Percentiles rank a stretch among this genome's conserved stretches.
Conservation (phyloP, 2,113 vertebrate genomes). For the Lethenteron reissneri region DNA sequence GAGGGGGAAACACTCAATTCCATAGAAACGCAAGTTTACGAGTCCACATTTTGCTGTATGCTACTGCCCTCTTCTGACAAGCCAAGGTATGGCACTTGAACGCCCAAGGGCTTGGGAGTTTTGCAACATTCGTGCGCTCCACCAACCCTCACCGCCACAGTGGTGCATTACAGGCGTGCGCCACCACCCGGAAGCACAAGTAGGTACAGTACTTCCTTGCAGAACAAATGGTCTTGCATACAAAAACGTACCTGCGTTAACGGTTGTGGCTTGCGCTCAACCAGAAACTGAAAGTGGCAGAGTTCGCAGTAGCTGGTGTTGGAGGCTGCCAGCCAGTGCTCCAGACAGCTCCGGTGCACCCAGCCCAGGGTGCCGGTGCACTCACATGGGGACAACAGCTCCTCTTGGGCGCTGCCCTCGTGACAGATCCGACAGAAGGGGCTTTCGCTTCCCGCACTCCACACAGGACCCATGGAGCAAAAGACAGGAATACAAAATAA, state of each 20-base stretch:
- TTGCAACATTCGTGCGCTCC: too few relatives aligned
- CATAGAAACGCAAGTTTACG: too few relatives aligned
- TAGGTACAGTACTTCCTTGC: too few relatives aligned
- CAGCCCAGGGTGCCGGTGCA: conserved; percentile 46
- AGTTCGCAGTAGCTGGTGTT: conserved; percentile 61
- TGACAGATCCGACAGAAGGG: conserved; percentile 60
- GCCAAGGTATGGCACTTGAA: too few relatives aligned
- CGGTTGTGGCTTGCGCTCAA: conserved; percentile 41
- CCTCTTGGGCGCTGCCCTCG: conserved; percentile 43
- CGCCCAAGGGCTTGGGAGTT: too few relatives aligned
- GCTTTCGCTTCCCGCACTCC: conserved; percentile 22
- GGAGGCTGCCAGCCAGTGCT: conserved; percentile 53
- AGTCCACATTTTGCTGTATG: too few relatives aligned
- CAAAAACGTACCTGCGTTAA: conserved; percentile 38
- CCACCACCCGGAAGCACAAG: too few relatives aligned
- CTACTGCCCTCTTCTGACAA: too few relatives aligned
- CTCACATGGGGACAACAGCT: conserved; percentile 50
- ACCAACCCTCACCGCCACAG: too few relatives aligned
- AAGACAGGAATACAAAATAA: not conserved
- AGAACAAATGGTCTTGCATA: too few relatives aligned
- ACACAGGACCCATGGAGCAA: conserved; percentile 1
- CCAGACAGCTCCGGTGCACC: conserved; percentile 57
- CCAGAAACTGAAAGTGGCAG: conserved; percentile 57
- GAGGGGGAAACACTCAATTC: too few relatives aligned
- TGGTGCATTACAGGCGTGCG: too few relatives aligned